These are phyloP conservation scores for Paedocypris micromegethes DNA, from an alignment of 2,797 vertebrate genomes.

Conservation along the genomic window DNA sequence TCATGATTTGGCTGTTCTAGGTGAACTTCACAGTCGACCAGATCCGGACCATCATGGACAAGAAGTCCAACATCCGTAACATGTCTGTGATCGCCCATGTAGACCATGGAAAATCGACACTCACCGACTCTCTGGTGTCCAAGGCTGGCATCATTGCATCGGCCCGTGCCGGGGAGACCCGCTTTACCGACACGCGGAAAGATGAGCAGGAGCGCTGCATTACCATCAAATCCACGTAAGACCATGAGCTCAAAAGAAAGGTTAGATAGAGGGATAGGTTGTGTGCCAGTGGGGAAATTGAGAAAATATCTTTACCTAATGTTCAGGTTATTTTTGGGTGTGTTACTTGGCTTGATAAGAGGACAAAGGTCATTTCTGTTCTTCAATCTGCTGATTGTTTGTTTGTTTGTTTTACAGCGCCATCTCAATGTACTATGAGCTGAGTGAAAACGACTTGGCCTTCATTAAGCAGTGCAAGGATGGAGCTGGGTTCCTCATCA, in stretches of 20 bases:
- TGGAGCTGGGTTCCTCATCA: slow-evolving; percentile 88
- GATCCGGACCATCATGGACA: slow-evolving; percentile 98
- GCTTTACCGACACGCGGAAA: slow-evolving; percentile 92
- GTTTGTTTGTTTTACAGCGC: slow-evolving; percentile 63
- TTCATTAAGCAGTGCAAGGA: slow-evolving; percentile 94
- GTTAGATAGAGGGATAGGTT: no score
- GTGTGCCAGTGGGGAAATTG: neutral
- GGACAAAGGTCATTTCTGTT: no score
- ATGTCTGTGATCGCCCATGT: slow-evolving; percentile 98
- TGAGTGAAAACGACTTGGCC: slow-evolving; percentile 79
- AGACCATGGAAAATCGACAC: slow-evolving; percentile 91
- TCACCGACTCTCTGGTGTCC: slow-evolving; percentile 92
- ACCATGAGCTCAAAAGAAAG: no score
- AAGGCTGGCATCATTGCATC: slow-evolving; percentile 95
- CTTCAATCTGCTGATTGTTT: neutral
- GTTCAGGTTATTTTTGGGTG: no score
- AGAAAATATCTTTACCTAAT: neutral
- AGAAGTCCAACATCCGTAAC: slow-evolving; percentile 95
- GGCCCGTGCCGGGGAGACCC: slow-evolving; percentile 84
- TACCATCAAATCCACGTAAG: slow-evolving; percentile 97
- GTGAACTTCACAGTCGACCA: slow-evolving; percentile 98
- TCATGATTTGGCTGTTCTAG: slow-evolving; percentile 52
- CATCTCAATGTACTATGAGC: slow-evolving; percentile 89
- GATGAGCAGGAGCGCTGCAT: slow-evolving; percentile 96
- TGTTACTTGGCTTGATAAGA: no score